phyloP scores from a whole-genome alignment of 2,888 invertebrate genomes.

The Thecophora atra region DNA sequence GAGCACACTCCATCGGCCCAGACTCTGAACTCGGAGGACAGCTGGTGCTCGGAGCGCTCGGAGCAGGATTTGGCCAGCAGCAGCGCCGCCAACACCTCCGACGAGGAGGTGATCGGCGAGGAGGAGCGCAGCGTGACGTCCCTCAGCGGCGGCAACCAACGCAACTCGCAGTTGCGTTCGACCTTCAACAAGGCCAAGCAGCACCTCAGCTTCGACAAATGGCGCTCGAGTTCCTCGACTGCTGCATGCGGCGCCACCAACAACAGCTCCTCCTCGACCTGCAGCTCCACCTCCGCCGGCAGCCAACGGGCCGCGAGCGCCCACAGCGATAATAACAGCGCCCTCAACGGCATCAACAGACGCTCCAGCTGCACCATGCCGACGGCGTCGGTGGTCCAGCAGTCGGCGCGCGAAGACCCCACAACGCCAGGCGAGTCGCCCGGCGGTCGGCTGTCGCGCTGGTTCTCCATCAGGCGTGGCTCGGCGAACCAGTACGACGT shows the following conservation, averaged over 20 bases:
- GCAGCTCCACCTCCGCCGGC: slow-evolving; percentile 43
- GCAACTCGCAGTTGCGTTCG: slow-evolving; percentile 81
- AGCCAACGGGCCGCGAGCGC: slow-evolving; percentile 34
- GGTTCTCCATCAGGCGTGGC: slow-evolving; percentile 88
- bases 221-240: slow-evolving; percentile 70
- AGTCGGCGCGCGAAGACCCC: slow-evolving; percentile 55
- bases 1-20: slow-evolving; percentile 58
- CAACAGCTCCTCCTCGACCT: slow-evolving; percentile 46
- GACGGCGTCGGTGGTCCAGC: slow-evolving; percentile 45
- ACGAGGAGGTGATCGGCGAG: slow-evolving; percentile 70
- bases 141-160: slow-evolving; percentile 66
- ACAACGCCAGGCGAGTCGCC: slow-evolving; percentile 74
- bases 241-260: slow-evolving; percentile 62
- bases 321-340: slow-evolving; percentile 40
- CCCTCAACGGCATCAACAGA: slow-evolving; percentile 41
- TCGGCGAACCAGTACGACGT: slow-evolving; percentile 86
- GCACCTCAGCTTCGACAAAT: slow-evolving; percentile 78
- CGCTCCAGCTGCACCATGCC: slow-evolving; percentile 49
- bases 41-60: slow-evolving; percentile 69
- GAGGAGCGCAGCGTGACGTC: slow-evolving; percentile 62
- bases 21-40: slow-evolving; percentile 69
- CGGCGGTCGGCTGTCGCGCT: slow-evolving; percentile 81
- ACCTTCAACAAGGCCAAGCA: slow-evolving; percentile 84
- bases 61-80: slow-evolving; percentile 45
- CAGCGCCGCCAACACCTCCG: slow-evolving; percentile 66